Evolutionary conservation across 2,797 vertebrate genomes (phyloP).

Genomic region (Gephyroberyx darwinii): DNA sequence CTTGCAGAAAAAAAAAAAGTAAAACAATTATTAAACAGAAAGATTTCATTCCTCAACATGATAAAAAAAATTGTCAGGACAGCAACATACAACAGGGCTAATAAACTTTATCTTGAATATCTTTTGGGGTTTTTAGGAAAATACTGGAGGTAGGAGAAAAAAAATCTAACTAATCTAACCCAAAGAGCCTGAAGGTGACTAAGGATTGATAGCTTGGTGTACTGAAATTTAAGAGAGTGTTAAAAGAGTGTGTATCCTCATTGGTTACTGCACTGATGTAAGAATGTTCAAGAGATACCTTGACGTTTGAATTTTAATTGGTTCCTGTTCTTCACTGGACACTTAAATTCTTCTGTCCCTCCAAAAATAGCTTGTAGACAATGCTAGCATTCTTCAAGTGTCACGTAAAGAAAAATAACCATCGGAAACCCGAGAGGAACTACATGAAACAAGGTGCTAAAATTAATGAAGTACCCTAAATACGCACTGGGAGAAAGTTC

Average conservation of each 20-base stretch:
- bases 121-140: neutral
- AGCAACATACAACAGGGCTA: neutral
- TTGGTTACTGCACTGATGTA: too few species aligned
- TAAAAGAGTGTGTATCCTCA: too few species aligned
- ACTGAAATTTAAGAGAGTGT: neutral
- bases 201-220: neutral
- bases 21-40: neutral
- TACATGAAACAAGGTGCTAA: neutral
- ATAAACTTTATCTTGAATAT: slow-evolving; percentile 3
- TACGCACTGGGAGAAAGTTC: neutral
- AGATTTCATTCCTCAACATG: too few species aligned
- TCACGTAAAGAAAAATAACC: too few species aligned
- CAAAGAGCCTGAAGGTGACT: neutral
- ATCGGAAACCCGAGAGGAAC: too few species aligned
- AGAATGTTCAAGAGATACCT: too few species aligned
- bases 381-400: too few species aligned
- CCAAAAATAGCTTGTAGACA: too few species aligned
- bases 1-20: neutral
- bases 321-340: too few species aligned
- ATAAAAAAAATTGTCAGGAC: slow-evolving; percentile 5
- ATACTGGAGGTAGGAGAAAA: slow-evolving; percentile 13
- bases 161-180: neutral
- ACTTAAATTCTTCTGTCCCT: too few species aligned
- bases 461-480: neutral
- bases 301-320: too few species aligned